Evolutionary conservation across 1,140 invertebrate genomes (phyloP).

Genomic region (Nephila pilipes): DNA sequence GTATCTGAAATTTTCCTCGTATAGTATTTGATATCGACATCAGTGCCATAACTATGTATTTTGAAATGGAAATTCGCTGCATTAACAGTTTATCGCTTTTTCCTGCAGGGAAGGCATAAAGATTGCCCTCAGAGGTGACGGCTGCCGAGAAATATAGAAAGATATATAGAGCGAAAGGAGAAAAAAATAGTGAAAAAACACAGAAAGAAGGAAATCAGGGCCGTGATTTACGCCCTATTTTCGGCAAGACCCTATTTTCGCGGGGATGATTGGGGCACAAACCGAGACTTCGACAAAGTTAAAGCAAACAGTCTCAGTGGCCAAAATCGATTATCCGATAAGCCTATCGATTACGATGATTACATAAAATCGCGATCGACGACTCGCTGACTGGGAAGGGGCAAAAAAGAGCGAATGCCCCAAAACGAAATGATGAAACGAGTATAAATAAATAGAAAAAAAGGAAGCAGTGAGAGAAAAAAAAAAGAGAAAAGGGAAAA

Average conservation of each 20-base stretch:
- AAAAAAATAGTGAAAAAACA: background rate
- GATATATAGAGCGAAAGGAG: background rate
- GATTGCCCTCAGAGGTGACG: background rate
- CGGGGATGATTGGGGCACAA: background rate
- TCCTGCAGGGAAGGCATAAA: background rate
- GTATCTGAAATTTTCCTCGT: too few species aligned
- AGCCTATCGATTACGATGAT: slow-evolving; percentile 68
- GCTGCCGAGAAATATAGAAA: background rate
- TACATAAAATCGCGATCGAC: slow-evolving; percentile 71
- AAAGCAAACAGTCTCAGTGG: slow-evolving; percentile 29
- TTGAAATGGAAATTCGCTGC: background rate
- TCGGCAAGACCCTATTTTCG: slow-evolving; percentile 24
- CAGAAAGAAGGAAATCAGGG: background rate
- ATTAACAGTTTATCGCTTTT: background rate
- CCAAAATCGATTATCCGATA: slow-evolving; percentile 66
- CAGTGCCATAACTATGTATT: background rate
- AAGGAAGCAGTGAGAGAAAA: background rate
- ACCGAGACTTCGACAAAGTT: background rate
- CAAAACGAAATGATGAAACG: slow-evolving; percentile 32
- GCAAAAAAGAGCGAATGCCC: background rate
- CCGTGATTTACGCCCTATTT: slow-evolving; percentile 54
- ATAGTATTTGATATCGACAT: too few species aligned
- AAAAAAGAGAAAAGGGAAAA: background rate
- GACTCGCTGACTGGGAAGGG: slow-evolving; percentile 35
- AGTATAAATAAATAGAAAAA: slow-evolving; percentile 59